Conservation (phyloP, 2,113 vertebrate species). For the Bolborhynchus lineola region DNA sequence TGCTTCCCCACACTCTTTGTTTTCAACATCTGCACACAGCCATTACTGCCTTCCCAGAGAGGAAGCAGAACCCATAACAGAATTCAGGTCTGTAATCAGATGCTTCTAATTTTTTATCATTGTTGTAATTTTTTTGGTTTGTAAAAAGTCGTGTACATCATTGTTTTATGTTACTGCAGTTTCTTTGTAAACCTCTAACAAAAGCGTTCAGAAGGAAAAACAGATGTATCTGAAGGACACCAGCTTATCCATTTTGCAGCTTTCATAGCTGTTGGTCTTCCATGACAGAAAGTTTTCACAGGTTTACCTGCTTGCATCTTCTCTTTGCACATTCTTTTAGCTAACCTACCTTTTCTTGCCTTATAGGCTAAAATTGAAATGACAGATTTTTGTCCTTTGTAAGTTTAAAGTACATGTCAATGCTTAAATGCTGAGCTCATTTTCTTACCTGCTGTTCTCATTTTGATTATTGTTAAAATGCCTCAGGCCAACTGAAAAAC, state of each 20-base stretch:
- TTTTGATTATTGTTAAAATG: background rate
- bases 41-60: background rate
- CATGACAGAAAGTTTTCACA: background rate
- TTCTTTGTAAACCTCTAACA: background rate
- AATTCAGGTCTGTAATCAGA: background rate
- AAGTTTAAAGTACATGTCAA: background rate
- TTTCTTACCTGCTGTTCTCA: constrained; percentile 20
- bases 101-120: background rate
- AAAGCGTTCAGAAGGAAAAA: background rate
- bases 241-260: background rate
- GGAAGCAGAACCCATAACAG: background rate
- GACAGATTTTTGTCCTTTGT: background rate
- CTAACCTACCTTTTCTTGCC: background rate
- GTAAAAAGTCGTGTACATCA: background rate
- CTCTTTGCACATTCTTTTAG: background rate
- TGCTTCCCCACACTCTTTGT: background rate
- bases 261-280: background rate
- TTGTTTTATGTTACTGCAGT: background rate
- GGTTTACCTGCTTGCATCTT: background rate
- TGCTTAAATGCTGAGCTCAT: background rate
- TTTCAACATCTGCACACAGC: background rate
- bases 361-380: background rate
- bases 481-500: background rate
- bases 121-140: background rate
- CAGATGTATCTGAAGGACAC: background rate